Base-by-base conservation (phyloP, 2,888 invertebrate species). In the Ashinkailepas kermadecensis region DNA sequence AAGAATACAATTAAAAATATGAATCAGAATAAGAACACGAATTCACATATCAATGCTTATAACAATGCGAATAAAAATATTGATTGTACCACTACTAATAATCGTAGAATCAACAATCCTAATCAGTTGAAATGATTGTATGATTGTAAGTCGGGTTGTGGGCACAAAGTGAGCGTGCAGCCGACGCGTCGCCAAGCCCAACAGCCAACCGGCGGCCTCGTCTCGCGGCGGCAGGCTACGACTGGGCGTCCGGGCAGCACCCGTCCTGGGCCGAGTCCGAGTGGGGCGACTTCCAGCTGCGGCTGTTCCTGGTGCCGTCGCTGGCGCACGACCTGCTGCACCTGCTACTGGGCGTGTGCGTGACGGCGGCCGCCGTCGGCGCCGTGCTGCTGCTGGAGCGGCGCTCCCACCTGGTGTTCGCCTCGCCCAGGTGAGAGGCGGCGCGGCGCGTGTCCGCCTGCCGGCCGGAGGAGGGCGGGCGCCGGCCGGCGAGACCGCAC, bases 231-330 rank as follows among this genome's bases (percentile, higher is more conserved):
- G 65, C 57, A 79, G 79, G 91, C 86, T 95, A 95, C 86, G 91
- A 94, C 86, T 92, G 93, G 91, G 88, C 90, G 39, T 94, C 94
- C 0, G 92, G 93, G 21, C 84, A 89, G 85, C 96, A 92, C 87
- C 95, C 95, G 10, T 92, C 95, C 18, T 96, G 96, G 96, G 92
- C 95, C 39, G 96, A 96, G 89, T 95, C 95, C 0, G 91, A 93
- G 78, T 96, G 96, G 95, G 89, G 90, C 82, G 89, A 90, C 82
- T 90, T 94, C 85, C 91, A 90, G 85, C 92, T 94, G 83, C 91
- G 93, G 83, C 91, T 96, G 89, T 95, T 95, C 87, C 89, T 96
- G 82, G 89, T 91, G 85, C 93, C 95, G 81, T 90, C 93, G 18
- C 87, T 88, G 57, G 62, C 81, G 15, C 90, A 90, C 78, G 91